Percentiles rank a stretch among this genome's conserved stretches.
Conservation (phyloP, 2,888 invertebrate species). For the Aethes cnicana region DNA sequence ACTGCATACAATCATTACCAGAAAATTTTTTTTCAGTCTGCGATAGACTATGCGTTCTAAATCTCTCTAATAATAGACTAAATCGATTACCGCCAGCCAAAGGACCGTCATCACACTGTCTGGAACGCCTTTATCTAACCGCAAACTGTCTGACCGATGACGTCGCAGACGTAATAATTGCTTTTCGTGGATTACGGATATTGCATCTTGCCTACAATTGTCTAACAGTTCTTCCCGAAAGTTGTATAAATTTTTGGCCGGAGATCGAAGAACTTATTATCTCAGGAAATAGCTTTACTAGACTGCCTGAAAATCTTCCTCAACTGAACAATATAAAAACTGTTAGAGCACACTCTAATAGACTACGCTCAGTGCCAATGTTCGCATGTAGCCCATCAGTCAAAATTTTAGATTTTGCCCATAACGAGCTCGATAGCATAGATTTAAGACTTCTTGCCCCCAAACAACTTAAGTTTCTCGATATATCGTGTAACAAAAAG, state of each 20-base stretch:
- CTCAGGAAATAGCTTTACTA: constrained; percentile 90
- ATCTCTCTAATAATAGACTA: constrained; percentile 90
- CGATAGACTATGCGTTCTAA: constrained; percentile 85
- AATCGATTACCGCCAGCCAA: constrained; percentile 85
- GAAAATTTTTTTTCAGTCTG: constrained; percentile 88
- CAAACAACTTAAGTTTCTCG: constrained; percentile 91
- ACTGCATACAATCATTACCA: constrained; percentile 88
- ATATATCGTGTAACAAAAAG: constrained; percentile 91
- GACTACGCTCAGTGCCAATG: constrained; percentile 88
- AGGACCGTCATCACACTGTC: constrained; percentile 82
- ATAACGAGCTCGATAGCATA: constrained; percentile 91
- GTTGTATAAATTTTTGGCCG: constrained; percentile 88
- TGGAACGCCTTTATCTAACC: constrained; percentile 88
- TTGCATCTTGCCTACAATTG: constrained; percentile 91
- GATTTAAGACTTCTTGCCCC: constrained; percentile 90
- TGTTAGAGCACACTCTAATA: constrained; percentile 91
- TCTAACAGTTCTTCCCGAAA: constrained; percentile 87
- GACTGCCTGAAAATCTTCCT: constrained; percentile 89
- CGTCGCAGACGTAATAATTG: constrained; percentile 85
- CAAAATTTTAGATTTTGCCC: constrained; percentile 91
- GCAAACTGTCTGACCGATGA: constrained; percentile 89
- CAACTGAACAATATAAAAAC: constrained; percentile 87
- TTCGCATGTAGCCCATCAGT: constrained; percentile 88
- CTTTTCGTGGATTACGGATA: constrained; percentile 85
- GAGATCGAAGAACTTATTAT: constrained; percentile 91